These are phyloP conservation scores for Achroia grisella DNA, from an alignment of 1,140 invertebrate genomes.

Conservation along the genomic window DNA sequence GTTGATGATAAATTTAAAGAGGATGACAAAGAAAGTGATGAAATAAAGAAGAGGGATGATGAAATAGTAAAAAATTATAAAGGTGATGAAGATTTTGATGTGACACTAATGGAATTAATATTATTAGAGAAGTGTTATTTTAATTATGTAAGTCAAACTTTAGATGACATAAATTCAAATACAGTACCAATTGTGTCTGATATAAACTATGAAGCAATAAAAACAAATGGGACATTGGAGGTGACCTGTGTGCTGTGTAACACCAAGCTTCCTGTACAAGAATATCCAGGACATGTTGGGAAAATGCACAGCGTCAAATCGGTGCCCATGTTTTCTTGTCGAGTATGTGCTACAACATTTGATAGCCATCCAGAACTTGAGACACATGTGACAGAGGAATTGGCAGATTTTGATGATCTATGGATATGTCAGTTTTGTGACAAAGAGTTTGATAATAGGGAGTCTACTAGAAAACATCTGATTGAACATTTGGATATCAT, in stretches of 20 bases:
- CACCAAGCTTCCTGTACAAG: conserved; percentile 23
- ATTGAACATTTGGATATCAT: conserved; percentile 51
- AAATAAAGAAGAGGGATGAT: conserved; percentile 26
- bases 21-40: conserved; percentile 14
- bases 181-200: conserved; percentile 37
- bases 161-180: conserved; percentile 39
- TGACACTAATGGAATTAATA: conserved; percentile 55
- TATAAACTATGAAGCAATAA: conserved; percentile 37
- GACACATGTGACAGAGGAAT: conserved; percentile 41
- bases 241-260: conserved; percentile 48
- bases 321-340: conserved; percentile 49
- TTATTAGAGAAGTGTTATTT: conserved; percentile 50
- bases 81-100: conserved; percentile 64
- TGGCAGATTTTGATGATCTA: conserved; percentile 56
- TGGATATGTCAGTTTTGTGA: conserved; percentile 72
- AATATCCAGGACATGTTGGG: conserved; percentile 42
- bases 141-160: conserved; percentile 44
- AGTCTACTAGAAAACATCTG: conserved; percentile 47
- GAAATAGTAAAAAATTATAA: conserved; percentile 35
- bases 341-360: conserved; percentile 58
- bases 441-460: conserved; percentile 59
- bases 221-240: conserved; percentile 25
- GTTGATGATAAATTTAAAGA: conserved; percentile 13
- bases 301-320: conserved; percentile 58
- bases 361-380: conserved; percentile 47